Evolutionary conservation across 2,113 vertebrate species (phyloP), one percentile per base, ranked within the genome.

Genomic region (Eonycteris spelaea): DNA sequence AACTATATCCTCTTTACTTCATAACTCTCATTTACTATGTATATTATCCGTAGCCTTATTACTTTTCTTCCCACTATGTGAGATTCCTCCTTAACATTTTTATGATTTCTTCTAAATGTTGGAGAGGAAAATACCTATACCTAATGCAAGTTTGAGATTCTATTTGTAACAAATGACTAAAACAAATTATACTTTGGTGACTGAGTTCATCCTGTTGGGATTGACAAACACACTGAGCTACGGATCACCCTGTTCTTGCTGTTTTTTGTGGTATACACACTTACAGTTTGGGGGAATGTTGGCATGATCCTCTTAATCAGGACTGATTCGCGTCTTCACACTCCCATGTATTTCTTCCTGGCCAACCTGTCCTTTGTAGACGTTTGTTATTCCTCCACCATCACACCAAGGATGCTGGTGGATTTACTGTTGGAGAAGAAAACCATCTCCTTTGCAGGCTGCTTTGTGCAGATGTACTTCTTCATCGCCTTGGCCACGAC

Each of bases 391-490:
- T 48, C 45, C 45, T 95, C 97, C 9, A 59, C 90, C 53, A 95
- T 91, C 86, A 97, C 97, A 2, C 96, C 98, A n/a, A 33, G 6
- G 68, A 92, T 86, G 61, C 55, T 96, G 85, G 5, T 53, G 38
- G 95, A 98, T 40, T 40, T 40, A 40, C 40, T 40, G 3, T 40
- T 40, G 40, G 40, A 40, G 40, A 40, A 40, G 67, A 95, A 95
- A 67, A 24, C 1, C 1, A 97, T 98, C 70, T 98, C 94, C 68
- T 96, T 97, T 0, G 0, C 0, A 0, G 51, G 89, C 0, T 98
- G 98, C 0, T 22, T 94, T 2, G 8, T 93, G 6, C 98, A 98
- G 71, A 51, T 97, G 40, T 97, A 96, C 78, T 95, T n/a, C 90
- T 97, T 97, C 0, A 33, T 95, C 0, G 45, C 95, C 38, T 82